phyloP scores from a whole-genome alignment of 2,888 invertebrate genomes.

The Lysandra bellargus region DNA sequence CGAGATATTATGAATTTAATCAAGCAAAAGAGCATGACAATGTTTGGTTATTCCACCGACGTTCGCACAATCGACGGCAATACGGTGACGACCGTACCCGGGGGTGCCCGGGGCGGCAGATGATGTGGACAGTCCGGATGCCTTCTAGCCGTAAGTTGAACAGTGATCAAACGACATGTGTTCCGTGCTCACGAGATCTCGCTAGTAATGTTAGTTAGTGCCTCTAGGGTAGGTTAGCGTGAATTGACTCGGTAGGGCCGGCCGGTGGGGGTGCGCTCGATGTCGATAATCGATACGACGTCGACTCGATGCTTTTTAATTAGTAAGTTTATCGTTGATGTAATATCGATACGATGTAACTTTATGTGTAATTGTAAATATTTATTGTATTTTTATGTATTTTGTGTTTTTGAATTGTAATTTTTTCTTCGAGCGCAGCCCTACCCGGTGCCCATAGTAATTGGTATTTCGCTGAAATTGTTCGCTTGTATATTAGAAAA shows the following conservation, averaged over 20 bases:
- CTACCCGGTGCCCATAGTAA: conserved; percentile 27
- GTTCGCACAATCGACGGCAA: not conserved
- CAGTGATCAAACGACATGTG: conserved; percentile 53
- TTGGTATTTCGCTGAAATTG: conserved; percentile 38
- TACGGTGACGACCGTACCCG: not conserved
- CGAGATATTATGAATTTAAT: not conserved
- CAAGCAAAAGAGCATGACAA: not conserved
- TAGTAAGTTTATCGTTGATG: not conserved
- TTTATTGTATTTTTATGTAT: conserved; percentile 15
- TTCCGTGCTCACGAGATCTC: conserved; percentile 80
- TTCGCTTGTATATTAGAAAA: conserved; percentile 41
- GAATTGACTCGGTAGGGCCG: conserved; percentile 61
- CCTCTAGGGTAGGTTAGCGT: conserved; percentile 72
- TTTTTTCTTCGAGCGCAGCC: not conserved
- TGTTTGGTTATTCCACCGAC: conserved; percentile 8
- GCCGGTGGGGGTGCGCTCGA: conserved; percentile 45
- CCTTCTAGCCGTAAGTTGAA: conserved; percentile 70
- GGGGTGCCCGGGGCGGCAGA: not conserved
- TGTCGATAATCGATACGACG: not conserved
- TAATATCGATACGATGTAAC: conserved; percentile 12
- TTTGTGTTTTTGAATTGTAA: not conserved
- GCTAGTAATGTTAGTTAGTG: conserved; percentile 78
- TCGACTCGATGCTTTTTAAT: conserved; percentile 6
- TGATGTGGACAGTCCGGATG: conserved; percentile 62
- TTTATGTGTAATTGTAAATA: conserved; percentile 23